These are phyloP conservation scores for Trichomalopsis sarcophagae DNA, from an alignment of 1,140 invertebrate species.

Conservation along the genomic window DNA sequence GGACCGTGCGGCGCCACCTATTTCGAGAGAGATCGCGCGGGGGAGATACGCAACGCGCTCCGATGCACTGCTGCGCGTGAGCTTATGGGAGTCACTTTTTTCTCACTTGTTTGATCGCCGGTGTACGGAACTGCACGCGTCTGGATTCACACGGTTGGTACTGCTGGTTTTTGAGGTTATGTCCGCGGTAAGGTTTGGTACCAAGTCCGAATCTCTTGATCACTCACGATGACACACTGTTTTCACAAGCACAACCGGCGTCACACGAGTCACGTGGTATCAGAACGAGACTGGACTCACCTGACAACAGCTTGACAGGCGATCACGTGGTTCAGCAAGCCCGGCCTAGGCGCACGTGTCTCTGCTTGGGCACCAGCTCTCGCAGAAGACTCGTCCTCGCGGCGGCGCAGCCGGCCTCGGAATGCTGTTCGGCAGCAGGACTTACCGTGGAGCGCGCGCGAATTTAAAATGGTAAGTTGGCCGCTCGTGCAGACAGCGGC, in stretches of 20 bases:
- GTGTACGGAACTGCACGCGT: background rate
- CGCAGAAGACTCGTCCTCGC: constrained; percentile 59
- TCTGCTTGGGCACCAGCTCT: constrained; percentile 29
- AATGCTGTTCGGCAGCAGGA: constrained; percentile 70
- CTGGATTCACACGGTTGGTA: background rate
- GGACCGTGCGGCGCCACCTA: constrained; percentile 12
- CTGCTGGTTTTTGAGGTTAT: background rate
- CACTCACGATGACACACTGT: background rate
- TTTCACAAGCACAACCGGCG: background rate
- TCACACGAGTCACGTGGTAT: too few species aligned
- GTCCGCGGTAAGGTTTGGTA: background rate
- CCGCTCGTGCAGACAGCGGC: constrained; percentile 52
- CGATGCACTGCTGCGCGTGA: background rate
- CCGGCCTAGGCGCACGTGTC: constrained; percentile 3
- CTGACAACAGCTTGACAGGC: background rate
- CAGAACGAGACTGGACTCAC: background rate
- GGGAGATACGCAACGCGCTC: background rate
- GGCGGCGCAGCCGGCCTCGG: constrained; percentile 61
- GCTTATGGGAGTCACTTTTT: background rate
- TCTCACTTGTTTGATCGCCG: background rate
- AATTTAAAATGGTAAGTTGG: constrained; percentile 66
- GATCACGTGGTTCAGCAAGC: background rate
- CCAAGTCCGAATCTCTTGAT: background rate
- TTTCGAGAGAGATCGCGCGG: background rate
- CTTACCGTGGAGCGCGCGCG: constrained; percentile 60